These are phyloP conservation scores for Zosterops lateralis DNA, from an alignment of 2,113 vertebrate genomes.

Conservation along the genomic window DNA sequence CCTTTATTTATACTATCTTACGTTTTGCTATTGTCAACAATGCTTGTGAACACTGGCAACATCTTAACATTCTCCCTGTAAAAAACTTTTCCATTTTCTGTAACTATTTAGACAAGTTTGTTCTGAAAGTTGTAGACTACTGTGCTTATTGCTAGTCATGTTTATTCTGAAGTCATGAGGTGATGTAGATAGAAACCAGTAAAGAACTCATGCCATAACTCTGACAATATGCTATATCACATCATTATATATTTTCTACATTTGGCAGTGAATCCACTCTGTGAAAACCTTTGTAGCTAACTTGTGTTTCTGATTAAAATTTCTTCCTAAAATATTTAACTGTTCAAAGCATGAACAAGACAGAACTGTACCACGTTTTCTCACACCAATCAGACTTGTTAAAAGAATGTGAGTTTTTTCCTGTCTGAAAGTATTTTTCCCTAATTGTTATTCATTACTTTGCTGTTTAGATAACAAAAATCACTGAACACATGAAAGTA, in stretches of 20 bases:
- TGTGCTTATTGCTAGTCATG: background rate
- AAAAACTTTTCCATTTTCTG: background rate
- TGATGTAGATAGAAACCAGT: background rate
- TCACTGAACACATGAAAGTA: background rate
- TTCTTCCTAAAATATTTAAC: background rate
- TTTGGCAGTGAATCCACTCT: background rate
- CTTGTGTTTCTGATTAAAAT: background rate
- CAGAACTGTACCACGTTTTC: background rate
- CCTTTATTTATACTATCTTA: background rate
- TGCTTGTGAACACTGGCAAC: background rate
- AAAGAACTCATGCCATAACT: background rate
- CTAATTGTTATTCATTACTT: background rate
- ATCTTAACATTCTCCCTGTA: background rate
- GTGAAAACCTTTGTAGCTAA: background rate
- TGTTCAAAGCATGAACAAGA: background rate
- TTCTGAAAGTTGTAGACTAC: background rate
- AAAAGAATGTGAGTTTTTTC: background rate
- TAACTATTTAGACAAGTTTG: background rate
- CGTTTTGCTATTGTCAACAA: background rate
- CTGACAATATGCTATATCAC: background rate
- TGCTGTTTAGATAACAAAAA: background rate
- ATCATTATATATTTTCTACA: background rate
- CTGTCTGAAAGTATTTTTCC: background rate
- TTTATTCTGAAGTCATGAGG: background rate
- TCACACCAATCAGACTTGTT: accelerated